phyloP scores from a whole-genome alignment of 2,888 invertebrate genomes.

The Ophioninae sp. region DNA sequence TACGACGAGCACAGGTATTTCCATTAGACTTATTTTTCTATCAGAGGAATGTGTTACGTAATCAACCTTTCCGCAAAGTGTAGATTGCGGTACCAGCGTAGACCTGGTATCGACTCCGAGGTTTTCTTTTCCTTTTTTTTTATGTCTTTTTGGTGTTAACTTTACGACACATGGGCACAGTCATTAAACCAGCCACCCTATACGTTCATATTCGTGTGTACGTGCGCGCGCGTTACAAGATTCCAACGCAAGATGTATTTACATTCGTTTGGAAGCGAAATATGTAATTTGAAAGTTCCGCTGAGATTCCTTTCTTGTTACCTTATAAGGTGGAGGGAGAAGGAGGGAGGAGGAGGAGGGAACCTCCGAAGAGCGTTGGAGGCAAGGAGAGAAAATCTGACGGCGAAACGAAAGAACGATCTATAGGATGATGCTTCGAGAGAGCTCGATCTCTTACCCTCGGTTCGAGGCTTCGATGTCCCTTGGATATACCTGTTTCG shows the following conservation, averaged over 20 bases:
- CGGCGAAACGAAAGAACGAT: slow-evolving; percentile 32
- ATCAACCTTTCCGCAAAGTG: slow-evolving; percentile 41
- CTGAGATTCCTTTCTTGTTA: slow-evolving; percentile 6
- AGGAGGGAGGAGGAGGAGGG: neutral
- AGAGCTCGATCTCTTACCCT: slow-evolving; percentile 1
- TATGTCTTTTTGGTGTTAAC: neutral
- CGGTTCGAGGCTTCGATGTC: slow-evolving; percentile 26
- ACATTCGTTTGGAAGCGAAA: slow-evolving; percentile 7
- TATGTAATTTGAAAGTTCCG: slow-evolving; percentile 24
- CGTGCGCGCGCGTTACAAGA: neutral
- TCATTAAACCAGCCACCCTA: slow-evolving; percentile 20
- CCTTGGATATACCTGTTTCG: slow-evolving; percentile 35
- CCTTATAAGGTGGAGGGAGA: neutral
- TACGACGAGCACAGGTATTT: neutral
- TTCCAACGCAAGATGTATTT: slow-evolving; percentile 14
- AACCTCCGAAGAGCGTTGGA: neutral
- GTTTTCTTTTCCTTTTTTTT: slow-evolving; percentile 2
- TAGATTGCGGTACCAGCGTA: slow-evolving; percentile 31
- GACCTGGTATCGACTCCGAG: slow-evolving; percentile 15
- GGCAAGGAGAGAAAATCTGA: slow-evolving; percentile 6
- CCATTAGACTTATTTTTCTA: slow-evolving; percentile 1
- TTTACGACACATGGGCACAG: slow-evolving; percentile 40
- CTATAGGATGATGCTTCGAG: slow-evolving; percentile 19
- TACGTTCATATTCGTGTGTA: neutral
- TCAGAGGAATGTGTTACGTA: slow-evolving; percentile 10